A percentile compares a stretch with the other conserved stretches of the same genome.
Evolutionary conservation across 2,888 invertebrate genomes (phyloP).

Genomic region (Aphodius granarius): DNA sequence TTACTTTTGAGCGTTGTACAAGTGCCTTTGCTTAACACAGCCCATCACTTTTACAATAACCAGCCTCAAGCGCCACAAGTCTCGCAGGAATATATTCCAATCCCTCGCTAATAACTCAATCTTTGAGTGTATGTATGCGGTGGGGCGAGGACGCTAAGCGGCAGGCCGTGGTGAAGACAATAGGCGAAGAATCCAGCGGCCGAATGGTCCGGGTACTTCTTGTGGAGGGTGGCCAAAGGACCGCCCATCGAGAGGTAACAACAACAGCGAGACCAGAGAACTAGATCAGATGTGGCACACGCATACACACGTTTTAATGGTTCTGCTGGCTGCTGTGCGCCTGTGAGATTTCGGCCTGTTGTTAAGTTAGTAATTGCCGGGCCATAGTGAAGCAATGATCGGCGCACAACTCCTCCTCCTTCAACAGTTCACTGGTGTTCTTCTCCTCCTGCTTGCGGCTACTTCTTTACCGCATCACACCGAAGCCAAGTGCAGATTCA

Average conservation of each 20-base stretch:
- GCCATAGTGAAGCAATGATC: slow-evolving; percentile 36
- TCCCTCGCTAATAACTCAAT: background rate
- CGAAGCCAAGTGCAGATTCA: slow-evolving; percentile 52
- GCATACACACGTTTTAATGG: background rate
- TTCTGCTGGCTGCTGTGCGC: slow-evolving; percentile 1
- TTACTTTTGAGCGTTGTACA: too few relatives aligned
- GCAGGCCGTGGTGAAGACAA: background rate
- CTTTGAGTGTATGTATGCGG: background rate
- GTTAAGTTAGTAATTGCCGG: slow-evolving; percentile 27
- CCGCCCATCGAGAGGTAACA: background rate
- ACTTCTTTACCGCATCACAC: slow-evolving; percentile 29
- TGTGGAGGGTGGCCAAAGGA: background rate
- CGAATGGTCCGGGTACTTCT: background rate
- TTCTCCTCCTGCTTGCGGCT: background rate
- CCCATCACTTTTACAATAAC: background rate
- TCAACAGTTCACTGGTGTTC: background rate
- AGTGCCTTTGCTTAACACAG: too few relatives aligned
- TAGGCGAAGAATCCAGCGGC: background rate
- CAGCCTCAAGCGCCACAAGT: background rate
- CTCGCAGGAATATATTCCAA: background rate
- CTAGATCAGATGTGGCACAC: background rate
- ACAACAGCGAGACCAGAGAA: background rate
- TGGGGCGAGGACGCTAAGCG: background rate
- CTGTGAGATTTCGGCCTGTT: slow-evolving; percentile 2
- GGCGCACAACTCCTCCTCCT: slow-evolving; percentile 3